phyloP scores from a whole-genome alignment of 1,140 invertebrate species.

The Diorhabda elongata region DNA sequence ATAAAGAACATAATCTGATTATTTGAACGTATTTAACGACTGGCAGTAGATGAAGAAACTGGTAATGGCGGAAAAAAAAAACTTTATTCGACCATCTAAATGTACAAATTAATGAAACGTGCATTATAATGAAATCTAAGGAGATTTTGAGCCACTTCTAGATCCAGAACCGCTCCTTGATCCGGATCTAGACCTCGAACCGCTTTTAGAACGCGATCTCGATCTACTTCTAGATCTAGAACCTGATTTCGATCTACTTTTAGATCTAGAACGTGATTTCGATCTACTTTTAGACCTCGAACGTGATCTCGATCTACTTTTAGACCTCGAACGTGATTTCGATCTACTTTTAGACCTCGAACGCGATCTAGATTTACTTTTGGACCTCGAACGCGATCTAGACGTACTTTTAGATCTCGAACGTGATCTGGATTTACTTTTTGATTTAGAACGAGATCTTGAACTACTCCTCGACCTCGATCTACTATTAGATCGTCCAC shows the following conservation, averaged over 20 bases:
- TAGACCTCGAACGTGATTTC: slow-evolving; percentile 7
- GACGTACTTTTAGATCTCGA: slow-evolving; percentile 34
- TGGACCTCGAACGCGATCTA: slow-evolving; percentile 35
- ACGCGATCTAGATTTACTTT: slow-evolving; percentile 32
- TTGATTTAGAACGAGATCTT: slow-evolving; percentile 34
- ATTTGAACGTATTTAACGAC: too few species aligned
- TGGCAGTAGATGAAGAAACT: too few species aligned
- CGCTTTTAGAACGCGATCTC: slow-evolving; percentile 16
- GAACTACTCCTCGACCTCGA: slow-evolving; percentile 39
- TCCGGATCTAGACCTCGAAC: slow-evolving; percentile 16
- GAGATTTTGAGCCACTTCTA: slow-evolving; percentile 9
- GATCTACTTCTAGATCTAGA: slow-evolving; percentile 18
- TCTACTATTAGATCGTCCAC: slow-evolving; percentile 35
- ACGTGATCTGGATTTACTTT: slow-evolving; percentile 27
- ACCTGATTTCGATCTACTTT: slow-evolving; percentile 11
- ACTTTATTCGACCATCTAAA: too few species aligned
- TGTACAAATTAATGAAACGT: too few species aligned
- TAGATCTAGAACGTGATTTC: slow-evolving; percentile 6
- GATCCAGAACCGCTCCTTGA: slow-evolving; percentile 16
- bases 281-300: slow-evolving; percentile 20
- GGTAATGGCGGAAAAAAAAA: too few species aligned
- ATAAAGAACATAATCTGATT: too few species aligned
- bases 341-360: slow-evolving; percentile 28
- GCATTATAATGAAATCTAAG: neutral
- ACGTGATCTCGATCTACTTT: slow-evolving; percentile 18